Evolutionary conservation across 2,888 invertebrate genomes (phyloP).

Genomic region (Saturnia pavonia): DNA sequence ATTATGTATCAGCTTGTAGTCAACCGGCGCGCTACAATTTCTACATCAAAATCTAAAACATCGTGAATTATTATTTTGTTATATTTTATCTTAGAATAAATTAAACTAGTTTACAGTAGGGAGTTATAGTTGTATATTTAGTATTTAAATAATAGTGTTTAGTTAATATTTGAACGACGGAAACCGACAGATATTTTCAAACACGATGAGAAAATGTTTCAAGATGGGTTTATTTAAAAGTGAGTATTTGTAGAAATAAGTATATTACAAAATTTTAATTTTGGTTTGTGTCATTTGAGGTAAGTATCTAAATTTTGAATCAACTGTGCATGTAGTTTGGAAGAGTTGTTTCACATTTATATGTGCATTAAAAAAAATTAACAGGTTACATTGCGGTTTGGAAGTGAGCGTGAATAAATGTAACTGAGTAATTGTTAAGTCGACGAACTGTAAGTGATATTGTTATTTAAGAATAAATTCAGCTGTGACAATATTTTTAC

Average conservation of each 20-base stretch:
- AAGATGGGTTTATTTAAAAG: conserved; percentile 78
- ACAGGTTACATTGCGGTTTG: neutral
- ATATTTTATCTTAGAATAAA: neutral
- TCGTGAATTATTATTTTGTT: conserved; percentile 11
- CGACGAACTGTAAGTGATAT: neutral
- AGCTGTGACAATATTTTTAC: neutral
- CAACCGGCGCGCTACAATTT: conserved; percentile 42
- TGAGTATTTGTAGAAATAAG: conserved; percentile 50
- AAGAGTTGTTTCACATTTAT: neutral
- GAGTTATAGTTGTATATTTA: neutral
- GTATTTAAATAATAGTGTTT: conserved; percentile 30
- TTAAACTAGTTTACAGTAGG: neutral
- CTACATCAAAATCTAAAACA: conserved; percentile 35
- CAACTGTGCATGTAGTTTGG: neutral
- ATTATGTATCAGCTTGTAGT: conserved; percentile 61
- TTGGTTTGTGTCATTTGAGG: neutral
- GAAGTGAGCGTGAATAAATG: neutral
- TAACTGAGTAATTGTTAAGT: neutral
- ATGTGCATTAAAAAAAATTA: neutral
- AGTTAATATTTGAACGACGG: conserved; percentile 59
- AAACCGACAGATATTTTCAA: conserved; percentile 56
- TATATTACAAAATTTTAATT: too few species aligned
- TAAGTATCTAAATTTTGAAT: neutral
- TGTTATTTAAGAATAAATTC: neutral
- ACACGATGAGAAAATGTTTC: conserved; percentile 76